phyloP scores from a whole-genome alignment of 2,888 invertebrate species.

The Pteria penguin region DNA sequence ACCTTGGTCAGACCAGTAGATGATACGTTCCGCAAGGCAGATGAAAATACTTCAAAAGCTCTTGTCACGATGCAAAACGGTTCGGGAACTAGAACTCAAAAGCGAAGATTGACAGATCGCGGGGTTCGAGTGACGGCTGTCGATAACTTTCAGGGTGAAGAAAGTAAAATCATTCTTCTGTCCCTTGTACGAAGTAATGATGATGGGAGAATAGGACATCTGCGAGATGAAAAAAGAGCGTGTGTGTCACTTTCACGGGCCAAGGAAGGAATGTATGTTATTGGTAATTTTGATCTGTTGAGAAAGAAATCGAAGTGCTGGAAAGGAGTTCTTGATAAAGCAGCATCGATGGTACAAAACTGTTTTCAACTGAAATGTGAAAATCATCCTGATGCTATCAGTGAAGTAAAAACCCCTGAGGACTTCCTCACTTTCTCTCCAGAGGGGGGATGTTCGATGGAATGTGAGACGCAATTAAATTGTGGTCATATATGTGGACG shows the following conservation, averaged over 20 bases:
- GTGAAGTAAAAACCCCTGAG: constrained; percentile 35
- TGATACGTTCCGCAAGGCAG: not conserved
- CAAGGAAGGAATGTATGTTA: constrained; percentile 75
- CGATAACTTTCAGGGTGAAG: constrained; percentile 79
- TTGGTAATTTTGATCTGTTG: constrained; percentile 73
- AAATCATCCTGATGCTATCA: constrained; percentile 60
- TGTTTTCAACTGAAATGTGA: constrained; percentile 60
- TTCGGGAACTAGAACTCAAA: not conserved
- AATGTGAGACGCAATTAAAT: constrained; percentile 55
- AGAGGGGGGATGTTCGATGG: constrained; percentile 64
- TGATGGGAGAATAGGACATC: constrained; percentile 74
- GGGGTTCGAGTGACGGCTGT: constrained; percentile 69
- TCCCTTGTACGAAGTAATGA: constrained; percentile 77
- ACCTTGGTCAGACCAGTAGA: constrained; percentile 57
- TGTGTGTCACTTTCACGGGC: constrained; percentile 79
- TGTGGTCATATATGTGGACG: constrained; percentile 51
- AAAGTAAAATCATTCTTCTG: constrained; percentile 79
- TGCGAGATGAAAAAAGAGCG: constrained; percentile 72
- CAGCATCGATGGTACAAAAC: constrained; percentile 42
- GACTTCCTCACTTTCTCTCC: constrained; percentile 58
- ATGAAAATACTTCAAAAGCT: not conserved
- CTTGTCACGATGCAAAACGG: not conserved
- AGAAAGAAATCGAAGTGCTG: constrained; percentile 52
- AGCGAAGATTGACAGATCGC: not conserved
- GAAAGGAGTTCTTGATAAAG: constrained; percentile 48